Percentiles rank a stretch among this genome's conserved stretches.
Conservation (phyloP, 1,140 invertebrate species). For the Bombus waltoni region DNA sequence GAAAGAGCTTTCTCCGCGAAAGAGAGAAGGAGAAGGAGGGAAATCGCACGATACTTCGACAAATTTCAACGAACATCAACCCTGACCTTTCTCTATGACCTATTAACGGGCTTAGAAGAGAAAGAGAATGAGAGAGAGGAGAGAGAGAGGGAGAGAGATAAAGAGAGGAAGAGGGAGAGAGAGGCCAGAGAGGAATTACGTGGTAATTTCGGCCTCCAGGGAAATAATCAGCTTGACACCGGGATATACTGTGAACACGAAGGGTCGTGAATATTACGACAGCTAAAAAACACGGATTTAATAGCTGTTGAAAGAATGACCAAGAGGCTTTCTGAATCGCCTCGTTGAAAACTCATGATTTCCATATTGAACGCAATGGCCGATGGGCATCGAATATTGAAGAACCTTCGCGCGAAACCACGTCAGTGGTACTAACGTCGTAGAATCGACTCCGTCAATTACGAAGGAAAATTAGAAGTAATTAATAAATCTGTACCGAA, state of each 20-base stretch:
- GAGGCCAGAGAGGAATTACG: slow-evolving; percentile 38
- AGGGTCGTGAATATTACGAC: slow-evolving; percentile 11
- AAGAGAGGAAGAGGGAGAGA: too few relatives aligned
- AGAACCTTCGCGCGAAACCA: not conserved
- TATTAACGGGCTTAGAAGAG: slow-evolving; percentile 41
- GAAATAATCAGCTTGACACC: slow-evolving; percentile 45
- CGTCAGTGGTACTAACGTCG: not conserved
- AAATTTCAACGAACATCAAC: slow-evolving; percentile 57
- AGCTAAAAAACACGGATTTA: slow-evolving; percentile 9
- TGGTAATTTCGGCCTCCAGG: slow-evolving; percentile 39
- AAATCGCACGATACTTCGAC: slow-evolving; percentile 15
- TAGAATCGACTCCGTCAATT: not conserved
- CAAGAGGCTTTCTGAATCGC: not conserved
- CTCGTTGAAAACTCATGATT: not conserved
- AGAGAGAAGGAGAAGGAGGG: not conserved
- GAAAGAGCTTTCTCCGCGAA: slow-evolving; percentile 43
- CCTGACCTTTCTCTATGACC: slow-evolving; percentile 62
- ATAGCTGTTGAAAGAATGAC: not conserved
- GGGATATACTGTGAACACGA: slow-evolving; percentile 28
- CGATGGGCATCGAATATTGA: not conserved
- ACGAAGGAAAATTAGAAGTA: not conserved
- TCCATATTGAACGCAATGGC: too few relatives aligned
- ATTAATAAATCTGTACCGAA: not conserved
- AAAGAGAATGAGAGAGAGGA: not conserved
- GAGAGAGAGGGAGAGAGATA: too few relatives aligned